Conservation (phyloP, 2,797 vertebrate genomes). For the Clarias fuscus region DNA sequence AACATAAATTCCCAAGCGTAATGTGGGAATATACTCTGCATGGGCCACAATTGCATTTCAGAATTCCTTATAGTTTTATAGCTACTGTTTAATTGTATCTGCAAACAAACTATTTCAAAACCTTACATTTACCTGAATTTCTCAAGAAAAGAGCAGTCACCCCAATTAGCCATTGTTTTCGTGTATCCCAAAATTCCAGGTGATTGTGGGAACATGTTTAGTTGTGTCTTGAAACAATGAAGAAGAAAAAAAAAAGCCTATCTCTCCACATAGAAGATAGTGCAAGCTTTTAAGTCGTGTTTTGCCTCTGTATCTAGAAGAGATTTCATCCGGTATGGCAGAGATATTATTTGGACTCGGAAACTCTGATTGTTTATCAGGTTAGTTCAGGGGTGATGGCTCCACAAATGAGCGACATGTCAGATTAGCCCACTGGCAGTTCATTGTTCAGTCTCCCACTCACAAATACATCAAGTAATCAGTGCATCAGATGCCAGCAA, state of each 20-base stretch:
- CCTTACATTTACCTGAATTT: not conserved
- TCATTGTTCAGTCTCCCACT: not conserved
- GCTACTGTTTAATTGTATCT: not conserved
- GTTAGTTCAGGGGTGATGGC: not conserved
- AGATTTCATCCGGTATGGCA: conserved; percentile 9
- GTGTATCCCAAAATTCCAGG: not conserved
- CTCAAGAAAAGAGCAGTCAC: not conserved
- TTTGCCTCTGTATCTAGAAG: conserved; percentile 10
- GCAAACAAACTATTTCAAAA: not conserved
- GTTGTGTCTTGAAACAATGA: conserved; percentile 29
- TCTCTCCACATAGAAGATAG: conserved; percentile 43
- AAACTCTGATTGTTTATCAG: conserved; percentile 9
- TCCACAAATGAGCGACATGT: not conserved
- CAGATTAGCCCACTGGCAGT: conserved; percentile 14
- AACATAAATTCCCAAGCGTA: not conserved
- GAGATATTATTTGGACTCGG: not conserved
- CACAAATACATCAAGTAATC: conserved; percentile 17
- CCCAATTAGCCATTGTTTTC: not conserved
- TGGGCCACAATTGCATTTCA: not conserved
- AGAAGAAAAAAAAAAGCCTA: not conserved
- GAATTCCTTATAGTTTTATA: not conserved
- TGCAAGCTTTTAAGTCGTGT: conserved; percentile 22
- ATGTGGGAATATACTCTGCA: not conserved
- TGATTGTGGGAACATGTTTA: not conserved
- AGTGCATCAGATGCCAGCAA: not conserved